Evolutionary conservation across 2,888 invertebrate species (phyloP).

Genomic region (Cremastinae sp.): DNA sequence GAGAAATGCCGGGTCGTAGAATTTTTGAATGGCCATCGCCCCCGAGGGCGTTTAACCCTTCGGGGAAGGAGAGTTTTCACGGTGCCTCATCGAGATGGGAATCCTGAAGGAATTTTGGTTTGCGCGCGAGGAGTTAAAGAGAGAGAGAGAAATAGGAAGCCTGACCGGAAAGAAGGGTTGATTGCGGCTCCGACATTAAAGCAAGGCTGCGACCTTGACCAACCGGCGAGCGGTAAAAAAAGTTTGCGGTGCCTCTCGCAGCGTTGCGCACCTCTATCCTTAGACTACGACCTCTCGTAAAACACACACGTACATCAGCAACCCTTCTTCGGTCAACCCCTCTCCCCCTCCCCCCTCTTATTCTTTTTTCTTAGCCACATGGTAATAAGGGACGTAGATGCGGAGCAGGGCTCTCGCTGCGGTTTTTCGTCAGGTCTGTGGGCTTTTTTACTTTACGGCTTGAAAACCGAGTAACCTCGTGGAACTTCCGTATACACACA

Average conservation of each 20-base stretch:
- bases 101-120: constrained; percentile 16
- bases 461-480: constrained; percentile 20
- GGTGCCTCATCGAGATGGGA: background rate
- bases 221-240: constrained; percentile 37
- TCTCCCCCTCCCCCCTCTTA: background rate
- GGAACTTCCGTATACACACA: constrained; percentile 25
- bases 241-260: background rate
- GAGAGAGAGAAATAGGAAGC: background rate
- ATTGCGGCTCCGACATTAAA: constrained; percentile 53
- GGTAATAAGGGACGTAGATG: constrained; percentile 35
- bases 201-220: constrained; percentile 65
- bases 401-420: constrained; percentile 66
- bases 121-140: background rate
- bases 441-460: constrained; percentile 36
- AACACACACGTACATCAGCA: constrained; percentile 73
- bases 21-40: constrained; percentile 62
- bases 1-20: constrained; percentile 61
- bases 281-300: constrained; percentile 54
- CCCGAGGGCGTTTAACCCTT: constrained; percentile 70
- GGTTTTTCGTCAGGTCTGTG: constrained; percentile 42
- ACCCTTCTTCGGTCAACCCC: constrained; percentile 67
- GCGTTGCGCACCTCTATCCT: background rate
- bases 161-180: constrained; percentile 74
- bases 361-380: background rate
- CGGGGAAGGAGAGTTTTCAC: constrained; percentile 50